Evolutionary conservation across 2,888 invertebrate species (phyloP).

Genomic region (Nemotelus pantherinus): DNA sequence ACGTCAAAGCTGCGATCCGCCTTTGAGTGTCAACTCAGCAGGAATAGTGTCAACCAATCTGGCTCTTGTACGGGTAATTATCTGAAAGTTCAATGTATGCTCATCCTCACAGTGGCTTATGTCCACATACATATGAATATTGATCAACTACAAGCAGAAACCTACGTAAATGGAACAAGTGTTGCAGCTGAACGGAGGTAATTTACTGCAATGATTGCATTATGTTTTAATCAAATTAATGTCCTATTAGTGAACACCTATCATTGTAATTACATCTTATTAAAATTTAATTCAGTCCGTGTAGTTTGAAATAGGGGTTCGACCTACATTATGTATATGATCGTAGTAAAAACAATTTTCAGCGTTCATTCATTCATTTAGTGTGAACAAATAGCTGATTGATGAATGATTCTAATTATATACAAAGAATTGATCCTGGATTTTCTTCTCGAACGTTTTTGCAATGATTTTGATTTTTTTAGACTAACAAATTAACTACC

Average conservation of each 20-base stretch:
- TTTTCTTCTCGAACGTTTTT: not conserved
- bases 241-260: constrained; percentile 26
- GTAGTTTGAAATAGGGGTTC: not conserved
- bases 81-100: no score
- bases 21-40: no score
- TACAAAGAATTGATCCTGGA: not conserved
- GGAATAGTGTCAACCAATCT: no score
- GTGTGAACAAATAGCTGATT: not conserved
- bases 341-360: constrained; percentile 11
- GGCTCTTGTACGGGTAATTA: no score
- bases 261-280: constrained; percentile 38
- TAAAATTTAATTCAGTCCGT: constrained; percentile 17
- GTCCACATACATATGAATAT: no score
- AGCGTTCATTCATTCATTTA: constrained; percentile 7
- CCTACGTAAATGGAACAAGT: no score
- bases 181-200: not conserved
- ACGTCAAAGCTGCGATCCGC: no score
- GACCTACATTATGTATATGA: not conserved
- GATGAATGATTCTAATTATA: constrained; percentile 11
- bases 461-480: no score
- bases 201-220: constrained; percentile 31
- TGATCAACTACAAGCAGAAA: no score
- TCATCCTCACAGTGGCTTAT: no score
- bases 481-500: no score
- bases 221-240: constrained; percentile 36